Evolutionary conservation across 1,140 invertebrate genomes (phyloP), one percentile per base, ranked within the genome.

Genomic region (Hermatobates lingyangjiaoensis): DNA sequence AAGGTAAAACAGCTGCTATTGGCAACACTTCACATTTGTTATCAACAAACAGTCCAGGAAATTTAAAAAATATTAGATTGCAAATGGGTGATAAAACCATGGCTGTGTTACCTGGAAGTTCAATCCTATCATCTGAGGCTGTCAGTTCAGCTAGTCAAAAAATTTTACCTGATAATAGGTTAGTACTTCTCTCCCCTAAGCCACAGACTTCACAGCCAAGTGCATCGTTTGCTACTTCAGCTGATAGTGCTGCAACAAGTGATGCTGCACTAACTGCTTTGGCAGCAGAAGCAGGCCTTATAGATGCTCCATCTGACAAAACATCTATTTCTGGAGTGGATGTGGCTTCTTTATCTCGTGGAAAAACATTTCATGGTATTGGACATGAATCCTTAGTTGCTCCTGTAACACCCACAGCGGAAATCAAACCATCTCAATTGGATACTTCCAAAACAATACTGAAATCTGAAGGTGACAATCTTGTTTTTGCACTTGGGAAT

Each of bases 231-330:
- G 45, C 46, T 50, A 12, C 44, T 49, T 71, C 69, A 1, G 63
- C 63, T 47, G 76, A 78, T 57, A 72, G 73, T 14, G 74, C 75
- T 20, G 75, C 74, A 2, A 76, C 76, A 3, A 77, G 74, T 2
- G 76, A 79, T 57, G 75, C 75, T 2, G 77, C 76, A 1, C 59
- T 79, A 10, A 76, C 77, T 15, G 75, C 76, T 1, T 61, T 79
- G 7, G 76, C 76, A 26, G 76, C 75, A 7, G 77, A 80, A 60
- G 75, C 77, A 26, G 76, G 75, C 15, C 59, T 80, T 1, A 73
- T 78, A 25, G 74, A 77, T 50, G 50, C 57, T 4, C 52, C 56
- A 4, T 18, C 30, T 20, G 54, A 55, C 23, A 27, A 23, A n/a
- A n/a, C n/a, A n/a, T 23, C 42, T n/a, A 23, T 10, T 24, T 15